Conservation (phyloP, 2,888 invertebrate genomes). For the Clanis bilineata region DNA sequence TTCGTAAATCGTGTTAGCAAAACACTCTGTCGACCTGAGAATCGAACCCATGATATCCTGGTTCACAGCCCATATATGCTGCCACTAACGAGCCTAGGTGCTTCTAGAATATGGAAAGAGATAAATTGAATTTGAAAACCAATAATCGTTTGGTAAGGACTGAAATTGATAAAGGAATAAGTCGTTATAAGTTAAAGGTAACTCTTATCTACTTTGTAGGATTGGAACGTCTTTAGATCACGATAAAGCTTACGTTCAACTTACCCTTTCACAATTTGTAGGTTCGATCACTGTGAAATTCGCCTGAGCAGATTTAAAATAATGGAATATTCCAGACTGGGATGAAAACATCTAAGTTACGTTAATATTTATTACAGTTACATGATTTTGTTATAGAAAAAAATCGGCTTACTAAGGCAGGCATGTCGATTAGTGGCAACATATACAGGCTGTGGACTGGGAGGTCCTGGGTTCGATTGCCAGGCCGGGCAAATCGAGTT, state of each 20-base stretch:
- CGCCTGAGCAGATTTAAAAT: conserved; percentile 1
- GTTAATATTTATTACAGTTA: too few species aligned
- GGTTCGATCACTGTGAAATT: neutral
- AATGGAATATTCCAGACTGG: neutral
- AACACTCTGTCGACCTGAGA: neutral
- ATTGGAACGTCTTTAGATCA: neutral
- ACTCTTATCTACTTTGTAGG: neutral
- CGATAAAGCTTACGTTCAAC: neutral
- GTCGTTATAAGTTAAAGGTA: neutral
- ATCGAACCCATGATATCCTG: too few species aligned
- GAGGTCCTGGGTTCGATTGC: too few species aligned
- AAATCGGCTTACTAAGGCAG: too few species aligned
- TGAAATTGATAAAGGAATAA: neutral
- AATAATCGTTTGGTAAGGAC: neutral
- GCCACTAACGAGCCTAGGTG: too few species aligned
- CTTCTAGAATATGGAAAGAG: too few species aligned
- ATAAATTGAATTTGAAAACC: neutral
- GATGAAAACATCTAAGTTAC: neutral
- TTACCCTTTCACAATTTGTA: neutral
- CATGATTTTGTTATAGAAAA: too few species aligned
- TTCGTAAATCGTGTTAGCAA: too few species aligned
- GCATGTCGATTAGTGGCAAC: too few species aligned
- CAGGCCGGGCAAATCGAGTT: too few species aligned
- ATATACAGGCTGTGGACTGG: too few species aligned
- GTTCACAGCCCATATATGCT: neutral